Base-by-base conservation (phyloP, 2,888 invertebrate genomes). In the Agonopterix alstromeriana region DNA sequence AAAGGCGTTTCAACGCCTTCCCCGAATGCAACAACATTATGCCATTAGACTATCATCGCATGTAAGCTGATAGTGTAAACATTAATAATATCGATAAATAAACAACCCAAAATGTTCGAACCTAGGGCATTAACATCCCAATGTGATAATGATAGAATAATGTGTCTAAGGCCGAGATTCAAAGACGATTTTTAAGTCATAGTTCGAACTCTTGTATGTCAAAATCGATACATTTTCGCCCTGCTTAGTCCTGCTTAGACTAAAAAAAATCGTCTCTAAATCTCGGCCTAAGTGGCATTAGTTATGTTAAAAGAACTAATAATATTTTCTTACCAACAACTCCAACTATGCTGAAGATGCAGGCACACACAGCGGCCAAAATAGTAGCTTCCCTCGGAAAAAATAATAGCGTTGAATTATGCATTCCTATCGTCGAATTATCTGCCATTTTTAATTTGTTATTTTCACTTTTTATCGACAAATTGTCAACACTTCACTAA, bases 361-460 rank as follows among this genome's bases (percentile, higher is more conserved):
- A 93, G 38, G 96, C 95, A 74, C 94, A 94, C 49, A 90, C 89
- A 35, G 95, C 94, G 11, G 95, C 96, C 67, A 94, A 87, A 61
- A 95, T 90, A 36, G 95, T 95, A 44, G 94, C 93, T 56, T 91
- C 91, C 58, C 93, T 89, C 12, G 95, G 94, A 73, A 94, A 95
- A 55, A 70, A 63, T 2, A 42, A 38, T 55, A 83, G 70, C 51
- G 81, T 70, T 51, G 74, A 61, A 65, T 86, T 73, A 56, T 77
- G 64, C 48, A 62, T 44, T 36, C 27, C 43, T 2, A 43, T 42
- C 35, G 70, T 65, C 36, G 65, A 55, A 52, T 69, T 67, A 46
- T 58, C 49, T 53, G 77, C 80, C 77, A 81, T 80, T 44, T 62
- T 71, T 62, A 58, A 61, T 60, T 55, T 58, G 64, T 70, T 48